These are phyloP conservation scores for Trogon melanurus DNA, from an alignment of 2,113 vertebrate species.

Conservation along the genomic window DNA sequence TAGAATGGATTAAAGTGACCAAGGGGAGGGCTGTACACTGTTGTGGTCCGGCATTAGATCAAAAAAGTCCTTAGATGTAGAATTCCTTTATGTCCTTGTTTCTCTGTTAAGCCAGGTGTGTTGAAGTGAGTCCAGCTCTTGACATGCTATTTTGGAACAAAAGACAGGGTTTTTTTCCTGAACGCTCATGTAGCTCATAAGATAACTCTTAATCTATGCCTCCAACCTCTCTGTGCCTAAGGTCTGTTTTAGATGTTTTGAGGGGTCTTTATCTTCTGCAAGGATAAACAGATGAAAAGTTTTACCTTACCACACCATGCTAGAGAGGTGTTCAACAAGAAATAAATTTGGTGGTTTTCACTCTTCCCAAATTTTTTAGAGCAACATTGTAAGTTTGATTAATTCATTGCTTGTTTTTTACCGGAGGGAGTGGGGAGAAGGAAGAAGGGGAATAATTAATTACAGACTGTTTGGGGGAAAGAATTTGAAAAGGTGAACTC, in stretches of 20 bases:
- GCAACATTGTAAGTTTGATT: not conserved
- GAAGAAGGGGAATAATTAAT: not conserved
- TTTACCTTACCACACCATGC: not conserved
- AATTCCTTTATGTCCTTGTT: not conserved
- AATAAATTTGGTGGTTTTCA: not conserved
- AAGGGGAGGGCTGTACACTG: not conserved
- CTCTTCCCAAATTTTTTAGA: not conserved
- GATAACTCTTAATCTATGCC: not conserved
- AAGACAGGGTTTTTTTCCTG: not conserved
- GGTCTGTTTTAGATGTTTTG: not conserved
- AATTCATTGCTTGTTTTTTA: not conserved
- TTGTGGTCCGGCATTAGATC: not conserved
- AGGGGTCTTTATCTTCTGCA: not conserved
- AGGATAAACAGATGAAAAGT: not conserved
- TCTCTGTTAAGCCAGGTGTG: not conserved
- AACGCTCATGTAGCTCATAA: not conserved
- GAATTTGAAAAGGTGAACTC: not conserved
- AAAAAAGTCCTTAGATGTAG: not conserved
- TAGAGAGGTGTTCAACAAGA: not conserved
- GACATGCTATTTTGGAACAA: not conserved
- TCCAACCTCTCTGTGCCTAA: not conserved
- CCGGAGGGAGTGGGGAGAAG: rapidly evolving
- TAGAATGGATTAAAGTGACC: not conserved
- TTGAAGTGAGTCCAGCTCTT: not conserved
- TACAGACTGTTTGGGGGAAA: too few relatives aligned